Evolutionary conservation across 37 sponge, comb jelly and placozoan genomes (phyloP), one percentile per base, ranked within the genome.

Genomic region (Cladorhizidae sp.): DNA sequence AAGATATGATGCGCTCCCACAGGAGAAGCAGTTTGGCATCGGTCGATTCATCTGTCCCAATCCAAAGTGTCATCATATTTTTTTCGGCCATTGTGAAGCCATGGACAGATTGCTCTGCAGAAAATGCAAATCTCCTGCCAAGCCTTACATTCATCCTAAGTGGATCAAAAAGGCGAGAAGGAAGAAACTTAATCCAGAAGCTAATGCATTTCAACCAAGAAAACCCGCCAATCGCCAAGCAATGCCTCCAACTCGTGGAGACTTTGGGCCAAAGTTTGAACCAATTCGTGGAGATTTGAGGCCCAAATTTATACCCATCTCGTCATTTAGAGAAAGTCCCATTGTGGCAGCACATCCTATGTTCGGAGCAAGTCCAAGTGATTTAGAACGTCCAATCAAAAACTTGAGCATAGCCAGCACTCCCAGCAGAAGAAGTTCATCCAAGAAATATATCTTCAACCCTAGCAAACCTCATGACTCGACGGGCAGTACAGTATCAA

Each of bases 21-120:
- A 17, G 45, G 71, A 71, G 23, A 71, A 71, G 45, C 49, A 71
- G 43, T 71, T 71, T 71, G 71, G 71, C 15, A 71, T 71, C 1
- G 71, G 71, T 41, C 71, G 71, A 43, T 71, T 43, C 26, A 22
- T 71, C 7, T 71, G 71, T 41, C 42, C 71, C n/a, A 71, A 71
- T 2, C 2, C 37, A 1, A 36, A 14, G 3, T 71, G 71, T 71
- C 2, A 43, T 2, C 42, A 45, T 26, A 41, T 22, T 20, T 71
- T 71, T 41, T 71, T 41, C n/a, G 71, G 45, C 3, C 23, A 71
- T 23, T 71, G 71, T 71, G 71, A 71, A 43, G 71, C 71, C 2
- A 41, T n/a, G 5, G 71, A 71, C 1, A 15, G 7, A 6, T 39
- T 71, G 5, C 22, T 1, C 40, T 71, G 43, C 45, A 40, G n/a